Evolutionary conservation across 2,113 vertebrate species (phyloP).

Genomic region (Cariama cristata): DNA sequence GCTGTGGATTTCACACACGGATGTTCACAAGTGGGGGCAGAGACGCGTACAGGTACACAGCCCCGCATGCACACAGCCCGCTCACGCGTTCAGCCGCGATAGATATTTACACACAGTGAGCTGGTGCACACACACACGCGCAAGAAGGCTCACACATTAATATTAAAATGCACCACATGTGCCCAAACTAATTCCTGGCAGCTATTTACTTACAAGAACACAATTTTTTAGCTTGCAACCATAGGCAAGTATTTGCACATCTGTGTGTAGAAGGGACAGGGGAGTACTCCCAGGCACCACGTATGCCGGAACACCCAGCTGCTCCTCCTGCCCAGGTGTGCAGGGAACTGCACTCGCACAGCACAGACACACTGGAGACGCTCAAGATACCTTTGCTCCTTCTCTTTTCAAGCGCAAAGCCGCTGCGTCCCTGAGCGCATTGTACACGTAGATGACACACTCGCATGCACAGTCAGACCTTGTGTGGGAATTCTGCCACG

Average conservation of each 20-base stretch:
- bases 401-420: not conserved
- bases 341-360: not conserved
- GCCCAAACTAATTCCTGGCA: not conserved
- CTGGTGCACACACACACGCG: not conserved
- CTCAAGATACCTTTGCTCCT: not conserved
- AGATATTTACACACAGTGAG: not conserved
- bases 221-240: not conserved
- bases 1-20: not conserved
- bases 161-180: rapidly evolving
- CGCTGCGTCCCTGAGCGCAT: rapidly evolving
- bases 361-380: rapidly evolving
- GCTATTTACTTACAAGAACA: rapidly evolving
- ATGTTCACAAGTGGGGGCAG: rapidly evolving
- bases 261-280: rapidly evolving
- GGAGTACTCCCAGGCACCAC: not conserved
- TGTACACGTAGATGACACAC: rapidly evolving
- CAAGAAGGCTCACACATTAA: rapidly evolving
- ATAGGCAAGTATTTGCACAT: rapidly evolving
- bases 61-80: rapidly evolving
- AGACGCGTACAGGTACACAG: not conserved
- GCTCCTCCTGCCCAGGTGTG: not conserved
- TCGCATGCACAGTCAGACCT: not conserved
- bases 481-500: not conserved
- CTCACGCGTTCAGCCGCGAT: not conserved
- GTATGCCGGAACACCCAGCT: rapidly evolving